phyloP scores from a whole-genome alignment of 2,888 invertebrate genomes.

The Agapetus fuscipes region DNA sequence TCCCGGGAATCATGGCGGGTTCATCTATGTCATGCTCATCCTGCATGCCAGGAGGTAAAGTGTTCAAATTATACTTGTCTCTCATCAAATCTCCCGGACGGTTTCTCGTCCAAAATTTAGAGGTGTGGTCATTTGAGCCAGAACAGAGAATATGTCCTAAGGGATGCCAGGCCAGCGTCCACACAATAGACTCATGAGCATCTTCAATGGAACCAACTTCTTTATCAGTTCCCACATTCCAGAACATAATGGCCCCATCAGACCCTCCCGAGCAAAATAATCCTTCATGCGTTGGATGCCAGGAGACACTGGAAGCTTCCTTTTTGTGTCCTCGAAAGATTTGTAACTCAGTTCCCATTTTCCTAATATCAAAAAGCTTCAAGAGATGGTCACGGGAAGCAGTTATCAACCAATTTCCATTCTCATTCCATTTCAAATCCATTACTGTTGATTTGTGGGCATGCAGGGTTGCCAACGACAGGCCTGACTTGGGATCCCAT shows the following conservation, averaged over 20 bases:
- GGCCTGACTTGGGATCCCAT: constrained; percentile 97
- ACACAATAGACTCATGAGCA: constrained; percentile 98
- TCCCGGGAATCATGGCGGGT: constrained; percentile 81
- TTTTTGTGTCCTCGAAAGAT: constrained; percentile 98
- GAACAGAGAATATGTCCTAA: constrained; percentile 97
- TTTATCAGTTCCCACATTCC: constrained; percentile 97
- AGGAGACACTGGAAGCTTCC: constrained; percentile 93
- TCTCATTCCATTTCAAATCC: constrained; percentile 98
- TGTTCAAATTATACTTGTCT: constrained; percentile 95
- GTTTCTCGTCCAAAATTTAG: constrained; percentile 99
- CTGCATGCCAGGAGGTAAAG: constrained; percentile 68
- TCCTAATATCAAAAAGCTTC: constrained; percentile 95
- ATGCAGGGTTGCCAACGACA: constrained; percentile 92
- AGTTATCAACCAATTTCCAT: constrained; percentile 99
- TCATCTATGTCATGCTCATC: constrained; percentile 55
- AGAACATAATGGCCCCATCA: constrained; percentile 96
- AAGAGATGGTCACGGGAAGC: constrained; percentile 95
- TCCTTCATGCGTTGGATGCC: constrained; percentile 98
- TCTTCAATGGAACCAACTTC: constrained; percentile 97
- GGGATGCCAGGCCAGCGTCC: constrained; percentile 99
- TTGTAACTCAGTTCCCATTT: constrained; percentile 90
- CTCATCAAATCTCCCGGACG: constrained; percentile 97
- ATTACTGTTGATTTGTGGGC: constrained; percentile 99
- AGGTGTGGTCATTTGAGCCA: constrained; percentile 99
- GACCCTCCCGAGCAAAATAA: constrained; percentile 97